Conservation (phyloP, 2,113 vertebrate species). For the Chascanopsetta lugubris region DNA sequence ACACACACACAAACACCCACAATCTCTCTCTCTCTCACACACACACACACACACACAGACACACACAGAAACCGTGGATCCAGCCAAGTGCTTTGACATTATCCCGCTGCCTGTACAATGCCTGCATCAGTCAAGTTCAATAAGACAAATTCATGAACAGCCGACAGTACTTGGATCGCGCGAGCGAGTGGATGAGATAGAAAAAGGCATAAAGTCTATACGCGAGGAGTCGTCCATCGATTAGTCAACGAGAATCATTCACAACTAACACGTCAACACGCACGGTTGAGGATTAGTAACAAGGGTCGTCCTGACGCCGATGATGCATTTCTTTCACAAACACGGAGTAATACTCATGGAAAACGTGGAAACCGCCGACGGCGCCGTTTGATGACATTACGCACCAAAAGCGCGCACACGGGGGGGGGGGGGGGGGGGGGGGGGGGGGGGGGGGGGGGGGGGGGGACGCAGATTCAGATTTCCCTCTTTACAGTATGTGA, state of each 20-base stretch:
- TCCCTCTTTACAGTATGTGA: constrained; percentile 64
- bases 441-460: too few species aligned
- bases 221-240: constrained; percentile 45
- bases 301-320: constrained; percentile 49
- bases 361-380: too few species aligned
- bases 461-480: too few species aligned
- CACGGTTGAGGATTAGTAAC: constrained; percentile 47
- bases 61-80: constrained; percentile 42
- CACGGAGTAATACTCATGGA: constrained; percentile 49
- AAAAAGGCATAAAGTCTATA: constrained; percentile 61
- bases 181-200: constrained; percentile 46
- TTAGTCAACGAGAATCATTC: constrained; percentile 53
- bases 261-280: constrained; percentile 47
- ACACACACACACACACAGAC: neutral
- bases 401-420: constrained; percentile 21
- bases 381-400: constrained; percentile 22
- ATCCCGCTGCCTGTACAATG: constrained; percentile 46
- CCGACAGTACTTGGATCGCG: constrained; percentile 58
- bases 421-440: too few species aligned
- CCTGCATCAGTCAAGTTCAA: constrained; percentile 63
- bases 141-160: constrained; percentile 59
- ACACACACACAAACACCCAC: neutral
- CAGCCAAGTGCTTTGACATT: constrained; percentile 60
- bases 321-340: constrained; percentile 34
- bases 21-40: too few species aligned